phyloP scores from a whole-genome alignment of 2,888 invertebrate species.

The Spodoptera littoralis region DNA sequence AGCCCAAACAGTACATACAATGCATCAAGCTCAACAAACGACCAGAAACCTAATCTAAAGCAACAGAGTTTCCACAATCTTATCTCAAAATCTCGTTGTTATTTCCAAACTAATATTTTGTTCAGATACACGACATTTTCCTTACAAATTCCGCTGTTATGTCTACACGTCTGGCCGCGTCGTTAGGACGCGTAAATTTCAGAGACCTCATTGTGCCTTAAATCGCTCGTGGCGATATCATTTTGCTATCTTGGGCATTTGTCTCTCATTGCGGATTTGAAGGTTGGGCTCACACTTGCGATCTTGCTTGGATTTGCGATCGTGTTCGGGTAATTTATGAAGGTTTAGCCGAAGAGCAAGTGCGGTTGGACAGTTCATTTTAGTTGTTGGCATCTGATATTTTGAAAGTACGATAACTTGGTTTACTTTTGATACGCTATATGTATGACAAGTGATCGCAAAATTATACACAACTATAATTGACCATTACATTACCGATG shows the following conservation, averaged over 20 bases:
- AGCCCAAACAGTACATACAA: too few species aligned
- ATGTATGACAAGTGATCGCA: not conserved
- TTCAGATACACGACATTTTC: slow-evolving; percentile 44
- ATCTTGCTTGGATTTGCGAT: slow-evolving; percentile 33
- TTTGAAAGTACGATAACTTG: too few species aligned
- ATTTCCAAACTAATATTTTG: slow-evolving; percentile 48
- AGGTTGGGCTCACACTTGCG: slow-evolving; percentile 56
- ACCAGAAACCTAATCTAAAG: slow-evolving; percentile 2
- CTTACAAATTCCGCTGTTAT: slow-evolving; percentile 54
- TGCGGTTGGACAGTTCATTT: not conserved
- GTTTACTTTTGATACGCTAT: too few species aligned
- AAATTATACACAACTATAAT: slow-evolving; percentile 28
- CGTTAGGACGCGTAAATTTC: slow-evolving; percentile 64
- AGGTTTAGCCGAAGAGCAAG: slow-evolving; percentile 15
- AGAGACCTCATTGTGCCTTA: slow-evolving; percentile 68
- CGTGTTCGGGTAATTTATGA: slow-evolving; percentile 36
- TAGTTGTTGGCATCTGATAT: too few species aligned
- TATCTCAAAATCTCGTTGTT: slow-evolving; percentile 20
- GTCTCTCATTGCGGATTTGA: slow-evolving; percentile 73
- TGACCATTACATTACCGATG: slow-evolving; percentile 14
- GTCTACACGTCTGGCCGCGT: slow-evolving; percentile 39
- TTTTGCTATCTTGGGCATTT: slow-evolving; percentile 76
- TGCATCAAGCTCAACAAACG: too few species aligned
- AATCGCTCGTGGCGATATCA: slow-evolving; percentile 75
- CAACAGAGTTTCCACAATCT: slow-evolving; percentile 7